These are phyloP conservation scores for Epistrophe grossulariae DNA, from an alignment of 2,888 invertebrate species.

Conservation along the genomic window DNA sequence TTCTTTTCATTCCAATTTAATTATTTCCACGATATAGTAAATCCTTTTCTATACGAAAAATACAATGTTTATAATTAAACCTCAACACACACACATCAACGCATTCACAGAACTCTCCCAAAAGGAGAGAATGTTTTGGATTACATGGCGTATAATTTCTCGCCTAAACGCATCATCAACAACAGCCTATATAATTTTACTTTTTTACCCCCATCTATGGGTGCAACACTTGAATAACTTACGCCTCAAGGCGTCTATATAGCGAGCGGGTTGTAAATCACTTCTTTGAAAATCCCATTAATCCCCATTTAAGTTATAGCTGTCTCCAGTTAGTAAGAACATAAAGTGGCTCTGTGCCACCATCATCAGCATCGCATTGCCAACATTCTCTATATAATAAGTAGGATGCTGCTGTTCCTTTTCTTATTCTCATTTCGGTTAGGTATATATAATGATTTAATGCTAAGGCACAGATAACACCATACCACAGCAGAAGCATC, in stretches of 20 bases:
- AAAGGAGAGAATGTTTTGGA: constrained; percentile 50
- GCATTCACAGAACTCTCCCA: neutral
- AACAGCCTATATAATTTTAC: constrained; percentile 2
- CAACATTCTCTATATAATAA: neutral
- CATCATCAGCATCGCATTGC: constrained; percentile 3
- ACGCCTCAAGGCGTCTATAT: constrained; percentile 39
- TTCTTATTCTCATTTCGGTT: constrained; percentile 22
- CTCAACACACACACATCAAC: constrained; percentile 14
- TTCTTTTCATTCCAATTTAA: constrained; percentile 59
- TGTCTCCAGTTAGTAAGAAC: constrained; percentile 65
- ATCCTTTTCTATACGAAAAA: constrained; percentile 5
- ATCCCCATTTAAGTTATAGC: constrained; percentile 72
- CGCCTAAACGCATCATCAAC: constrained; percentile 61
- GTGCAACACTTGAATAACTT: constrained; percentile 41
- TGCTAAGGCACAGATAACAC: constrained; percentile 40
- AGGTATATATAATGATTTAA: constrained; percentile 39
- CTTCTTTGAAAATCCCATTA: constrained; percentile 72
- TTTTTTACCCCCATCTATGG: constrained; percentile 7
- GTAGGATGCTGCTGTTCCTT: constrained; percentile 15
- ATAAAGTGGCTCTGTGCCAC: constrained; percentile 63
- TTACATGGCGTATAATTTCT: constrained; percentile 69
- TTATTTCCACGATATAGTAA: constrained; percentile 39
- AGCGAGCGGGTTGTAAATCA: constrained; percentile 52
- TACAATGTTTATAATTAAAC: constrained; percentile 39
- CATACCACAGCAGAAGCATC: constrained; percentile 21